Evolutionary conservation across 2,113 vertebrate genomes (phyloP), one percentile per base, ranked within the genome.

Genomic region (Candoia aspera): DNA sequence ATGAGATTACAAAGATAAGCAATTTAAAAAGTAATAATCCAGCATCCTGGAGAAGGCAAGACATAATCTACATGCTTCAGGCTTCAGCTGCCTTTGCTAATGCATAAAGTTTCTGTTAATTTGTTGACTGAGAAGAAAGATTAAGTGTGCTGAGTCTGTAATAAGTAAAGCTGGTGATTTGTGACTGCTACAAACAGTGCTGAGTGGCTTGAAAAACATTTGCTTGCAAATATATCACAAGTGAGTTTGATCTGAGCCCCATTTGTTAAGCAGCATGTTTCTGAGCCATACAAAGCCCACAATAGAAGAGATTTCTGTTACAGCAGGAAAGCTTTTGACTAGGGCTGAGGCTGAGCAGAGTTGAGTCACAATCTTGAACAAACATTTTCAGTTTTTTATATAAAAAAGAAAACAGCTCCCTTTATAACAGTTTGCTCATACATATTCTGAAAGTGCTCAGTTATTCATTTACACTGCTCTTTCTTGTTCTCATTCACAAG

Each of bases 1-100:
- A 58, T 59, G 86, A 94, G 93, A 94, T 88, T 95, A 88, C 49
- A 90, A 93, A 94, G 55, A 13, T 92, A 94, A 93, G 89, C 92
- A 93, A 93, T 46, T 60, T 88, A 84, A 91, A 92, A 96, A 95
- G 94, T 88, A 95, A 94, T 83, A 88, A 84, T 29, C 26, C n/a
- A 87, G 83, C 3, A 79, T 95, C 6, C n/a, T 53, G 10, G 85
- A 92, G 15, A 24, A 93, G 93, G 19, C 59, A 79, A 86, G 60
- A 58, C 53, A 92, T 86, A 53, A 92, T 92, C 91, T 91, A 64
- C 53, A 90, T 64, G 60, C 88, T 95, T 95, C 79, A 93, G 91
- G 53, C 92, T 88, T 88, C 53, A 94, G 92, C 87, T 94, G 84
- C 29, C 84, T 94, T 94, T 93, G 37, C 88, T 73, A 95, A 93